phyloP scores from a whole-genome alignment of 2,113 vertebrate genomes.

The Pteropus alecto region DNA sequence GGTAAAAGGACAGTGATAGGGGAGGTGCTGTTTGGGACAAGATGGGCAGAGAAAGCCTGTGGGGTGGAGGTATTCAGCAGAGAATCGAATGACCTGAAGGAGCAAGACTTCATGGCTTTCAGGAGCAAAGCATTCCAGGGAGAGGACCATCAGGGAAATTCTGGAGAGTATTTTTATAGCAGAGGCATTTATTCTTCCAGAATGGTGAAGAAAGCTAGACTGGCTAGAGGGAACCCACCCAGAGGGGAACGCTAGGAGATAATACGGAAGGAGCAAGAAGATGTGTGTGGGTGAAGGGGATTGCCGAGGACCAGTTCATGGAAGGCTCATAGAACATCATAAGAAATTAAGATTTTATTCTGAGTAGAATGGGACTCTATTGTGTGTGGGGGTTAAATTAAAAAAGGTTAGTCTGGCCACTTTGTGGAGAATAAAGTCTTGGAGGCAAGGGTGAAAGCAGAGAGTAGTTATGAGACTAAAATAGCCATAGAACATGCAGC shows the following conservation, averaged over 20 bases:
- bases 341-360: not conserved
- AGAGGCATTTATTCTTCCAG: not conserved
- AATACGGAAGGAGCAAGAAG: not conserved
- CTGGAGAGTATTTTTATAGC: not conserved
- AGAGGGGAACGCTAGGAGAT: no score
- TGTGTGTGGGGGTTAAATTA: not conserved
- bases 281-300: not conserved
- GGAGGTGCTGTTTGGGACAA: not conserved
- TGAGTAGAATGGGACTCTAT: not conserved
- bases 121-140: not conserved
- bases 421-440: slow-evolving; percentile 22
- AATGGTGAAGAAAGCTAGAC: not conserved
- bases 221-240: not conserved
- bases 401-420: not conserved
- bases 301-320: not conserved
- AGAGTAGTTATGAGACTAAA: not conserved
- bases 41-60: not conserved
- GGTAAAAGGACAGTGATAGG: not conserved
- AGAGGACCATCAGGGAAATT: not conserved
- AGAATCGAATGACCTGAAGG: not conserved
- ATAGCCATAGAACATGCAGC: not conserved
- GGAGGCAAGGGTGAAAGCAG: not conserved
- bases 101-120: not conserved
- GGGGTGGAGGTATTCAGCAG: not conserved
- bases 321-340: not conserved